Percentiles rank a stretch among this genome's conserved stretches.
Conservation (phyloP, 30 jellyfish, hydroid and myxozoan species). For the Phacellophora camtschatica region DNA sequence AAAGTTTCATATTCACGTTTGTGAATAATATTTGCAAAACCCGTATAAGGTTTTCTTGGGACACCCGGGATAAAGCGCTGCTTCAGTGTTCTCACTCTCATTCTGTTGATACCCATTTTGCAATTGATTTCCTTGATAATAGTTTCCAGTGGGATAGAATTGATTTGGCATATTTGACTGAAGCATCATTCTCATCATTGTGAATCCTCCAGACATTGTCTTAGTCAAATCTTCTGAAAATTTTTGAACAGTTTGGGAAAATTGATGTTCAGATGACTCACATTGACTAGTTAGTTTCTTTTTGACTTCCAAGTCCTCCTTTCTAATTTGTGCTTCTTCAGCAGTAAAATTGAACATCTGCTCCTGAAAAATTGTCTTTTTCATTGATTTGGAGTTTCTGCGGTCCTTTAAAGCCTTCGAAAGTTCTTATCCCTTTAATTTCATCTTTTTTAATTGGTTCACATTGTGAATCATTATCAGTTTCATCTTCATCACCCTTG, state of each 20-base stretch:
- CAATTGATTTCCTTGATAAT: no score
- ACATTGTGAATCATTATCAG: slow-evolving; percentile 17
- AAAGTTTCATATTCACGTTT: no score
- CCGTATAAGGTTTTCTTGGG: no score
- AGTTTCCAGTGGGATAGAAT: no score
- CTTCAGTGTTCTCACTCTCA: no score
- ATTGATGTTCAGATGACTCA: slow-evolving; percentile 14
- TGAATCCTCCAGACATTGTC: background rate
- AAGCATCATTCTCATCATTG: slow-evolving; percentile 1
- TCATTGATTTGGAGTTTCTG: slow-evolving; percentile 18
- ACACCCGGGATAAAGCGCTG: no score
- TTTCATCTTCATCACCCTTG: background rate
- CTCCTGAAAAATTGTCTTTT: slow-evolving; percentile 14
- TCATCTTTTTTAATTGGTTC: slow-evolving; percentile 4
- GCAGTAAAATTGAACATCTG: slow-evolving; percentile 8
- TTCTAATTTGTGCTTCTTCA: slow-evolving; percentile 15
- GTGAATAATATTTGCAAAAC: no score
- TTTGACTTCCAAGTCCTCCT: slow-evolving; percentile 11
- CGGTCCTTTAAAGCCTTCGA: slow-evolving; percentile 8
- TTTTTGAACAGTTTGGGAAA: background rate
- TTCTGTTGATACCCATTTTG: no score
- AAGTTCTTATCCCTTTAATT: slow-evolving; percentile 8
- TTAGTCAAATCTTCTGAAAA: background rate
- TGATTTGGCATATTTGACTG: no score
- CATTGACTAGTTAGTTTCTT: slow-evolving; percentile 7